phyloP scores from a whole-genome alignment of 2,888 invertebrate genomes.

The Stictocephala bisonia region DNA sequence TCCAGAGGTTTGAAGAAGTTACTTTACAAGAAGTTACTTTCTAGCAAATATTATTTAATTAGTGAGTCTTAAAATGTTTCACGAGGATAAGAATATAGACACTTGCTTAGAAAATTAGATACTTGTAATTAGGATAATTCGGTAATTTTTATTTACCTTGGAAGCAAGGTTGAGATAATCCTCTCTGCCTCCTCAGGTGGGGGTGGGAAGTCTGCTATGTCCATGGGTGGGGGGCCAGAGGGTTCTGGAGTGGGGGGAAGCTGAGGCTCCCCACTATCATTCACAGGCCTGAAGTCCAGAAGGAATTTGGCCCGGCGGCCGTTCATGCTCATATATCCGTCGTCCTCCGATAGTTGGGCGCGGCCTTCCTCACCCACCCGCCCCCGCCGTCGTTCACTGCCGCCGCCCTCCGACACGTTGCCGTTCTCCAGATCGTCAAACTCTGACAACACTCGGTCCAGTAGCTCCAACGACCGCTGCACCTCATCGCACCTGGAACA shows the following conservation, averaged over 20 bases:
- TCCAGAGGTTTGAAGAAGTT: no score
- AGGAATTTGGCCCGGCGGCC: slow-evolving; percentile 82
- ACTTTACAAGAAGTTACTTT: no score
- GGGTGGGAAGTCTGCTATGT: slow-evolving; percentile 72
- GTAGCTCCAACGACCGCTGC: slow-evolving; percentile 86
- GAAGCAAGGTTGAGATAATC: slow-evolving; percentile 79
- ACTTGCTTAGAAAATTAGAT: no score
- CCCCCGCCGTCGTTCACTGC: slow-evolving; percentile 62
- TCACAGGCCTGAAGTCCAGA: slow-evolving; percentile 71
- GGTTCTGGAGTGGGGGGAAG: slow-evolving; percentile 64
- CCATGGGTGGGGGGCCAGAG: slow-evolving; percentile 48
- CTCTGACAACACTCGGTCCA: slow-evolving; percentile 90
- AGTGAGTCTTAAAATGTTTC: no score
- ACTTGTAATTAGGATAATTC: no score
- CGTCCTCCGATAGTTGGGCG: slow-evolving; percentile 88
- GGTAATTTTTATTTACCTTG: slow-evolving; percentile 72
- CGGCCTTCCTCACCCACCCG: slow-evolving; percentile 58
- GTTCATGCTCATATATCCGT: slow-evolving; percentile 94
- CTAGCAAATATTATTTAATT: no score
- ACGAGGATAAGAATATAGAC: no score
- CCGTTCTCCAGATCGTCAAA: slow-evolving; percentile 83
- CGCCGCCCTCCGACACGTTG: slow-evolving; percentile 68
- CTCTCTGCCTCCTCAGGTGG: slow-evolving; percentile 82
- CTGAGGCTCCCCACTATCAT: slow-evolving; percentile 53
- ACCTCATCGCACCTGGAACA: slow-evolving; percentile 83